Conservation (phyloP, 2,888 invertebrate genomes). For the Metalampra italica region DNA sequence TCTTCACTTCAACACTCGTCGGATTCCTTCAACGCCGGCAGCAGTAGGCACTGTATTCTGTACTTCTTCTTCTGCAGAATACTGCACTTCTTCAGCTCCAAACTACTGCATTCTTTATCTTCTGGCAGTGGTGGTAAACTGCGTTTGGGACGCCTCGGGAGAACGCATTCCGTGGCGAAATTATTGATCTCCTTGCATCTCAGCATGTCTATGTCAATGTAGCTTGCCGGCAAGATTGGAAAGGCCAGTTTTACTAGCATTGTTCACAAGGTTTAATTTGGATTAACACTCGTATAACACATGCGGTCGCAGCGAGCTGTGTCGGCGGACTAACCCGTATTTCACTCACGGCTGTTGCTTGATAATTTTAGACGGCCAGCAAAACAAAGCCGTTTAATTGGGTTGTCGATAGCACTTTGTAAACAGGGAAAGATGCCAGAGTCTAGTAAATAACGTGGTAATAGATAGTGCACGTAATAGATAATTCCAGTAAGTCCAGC, state of each 20-base stretch:
- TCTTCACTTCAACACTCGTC: constrained; percentile 54
- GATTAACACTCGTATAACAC: background rate
- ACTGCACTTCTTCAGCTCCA: constrained; percentile 49
- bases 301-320: constrained; percentile 1
- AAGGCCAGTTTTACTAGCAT: constrained; percentile 61
- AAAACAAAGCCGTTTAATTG: constrained; percentile 21
- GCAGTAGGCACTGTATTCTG: constrained; percentile 46
- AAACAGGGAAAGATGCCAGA: constrained; percentile 35
- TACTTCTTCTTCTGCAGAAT: constrained; percentile 47
- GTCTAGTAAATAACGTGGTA: background rate
- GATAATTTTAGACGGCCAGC: constrained; percentile 12
- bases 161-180: constrained; percentile 58
- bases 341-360: background rate
- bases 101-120: constrained; percentile 61
- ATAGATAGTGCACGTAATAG: background rate
- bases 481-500: background rate
- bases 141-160: constrained; percentile 55
- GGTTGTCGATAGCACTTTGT: constrained; percentile 21
- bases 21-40: constrained; percentile 58
- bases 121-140: constrained; percentile 60
- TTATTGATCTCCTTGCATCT: constrained; percentile 52
- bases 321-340: background rate
- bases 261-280: constrained; percentile 10
- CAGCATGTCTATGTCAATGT: constrained; percentile 61
- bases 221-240: constrained; percentile 38